Conservation (phyloP, 2,797 vertebrate species). For the Phoeniculus purpureus region DNA sequence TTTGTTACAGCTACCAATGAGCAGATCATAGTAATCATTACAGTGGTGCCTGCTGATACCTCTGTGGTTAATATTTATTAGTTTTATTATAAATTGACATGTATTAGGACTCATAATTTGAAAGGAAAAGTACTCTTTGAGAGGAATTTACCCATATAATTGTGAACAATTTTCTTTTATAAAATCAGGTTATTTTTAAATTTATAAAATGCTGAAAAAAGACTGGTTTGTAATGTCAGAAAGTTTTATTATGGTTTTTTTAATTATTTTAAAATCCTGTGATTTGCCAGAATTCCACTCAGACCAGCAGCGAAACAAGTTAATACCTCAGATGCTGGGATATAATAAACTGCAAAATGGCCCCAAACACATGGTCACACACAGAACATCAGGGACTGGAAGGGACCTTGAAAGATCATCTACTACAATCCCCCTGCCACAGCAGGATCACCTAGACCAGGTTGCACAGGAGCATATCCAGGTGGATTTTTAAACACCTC, state of each 20-base stretch:
- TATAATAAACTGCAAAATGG: slow-evolving; percentile 13
- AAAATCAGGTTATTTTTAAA: neutral
- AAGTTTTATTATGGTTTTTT: slow-evolving; percentile 44
- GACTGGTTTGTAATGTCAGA: neutral
- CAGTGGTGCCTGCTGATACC: slow-evolving; percentile 47
- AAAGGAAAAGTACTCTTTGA: neutral
- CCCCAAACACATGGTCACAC: neutral
- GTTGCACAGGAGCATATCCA: too few species aligned
- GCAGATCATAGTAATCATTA: slow-evolving; percentile 62
- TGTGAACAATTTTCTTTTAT: neutral
- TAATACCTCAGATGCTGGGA: slow-evolving; percentile 21
- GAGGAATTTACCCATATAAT: neutral
- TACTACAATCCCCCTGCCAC: too few species aligned
- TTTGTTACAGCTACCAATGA: slow-evolving; percentile 71
- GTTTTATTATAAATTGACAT: slow-evolving; percentile 18
- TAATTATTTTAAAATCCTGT: slow-evolving; percentile 14
- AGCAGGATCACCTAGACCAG: too few species aligned
- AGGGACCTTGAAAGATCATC: too few species aligned
- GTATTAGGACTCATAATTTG: slow-evolving; percentile 9
- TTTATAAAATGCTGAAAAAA: slow-evolving; percentile 17
- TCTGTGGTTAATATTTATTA: slow-evolving; percentile 54
- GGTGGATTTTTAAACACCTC: too few species aligned
- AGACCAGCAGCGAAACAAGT: slow-evolving; percentile 21
- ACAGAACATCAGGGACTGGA: too few species aligned
- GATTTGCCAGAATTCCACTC: slow-evolving; percentile 27